Percentiles rank a stretch among this genome's conserved stretches.
phyloP scores from a whole-genome alignment of 1,140 invertebrate genomes.

The Lordiphosa clarofinis region DNA sequence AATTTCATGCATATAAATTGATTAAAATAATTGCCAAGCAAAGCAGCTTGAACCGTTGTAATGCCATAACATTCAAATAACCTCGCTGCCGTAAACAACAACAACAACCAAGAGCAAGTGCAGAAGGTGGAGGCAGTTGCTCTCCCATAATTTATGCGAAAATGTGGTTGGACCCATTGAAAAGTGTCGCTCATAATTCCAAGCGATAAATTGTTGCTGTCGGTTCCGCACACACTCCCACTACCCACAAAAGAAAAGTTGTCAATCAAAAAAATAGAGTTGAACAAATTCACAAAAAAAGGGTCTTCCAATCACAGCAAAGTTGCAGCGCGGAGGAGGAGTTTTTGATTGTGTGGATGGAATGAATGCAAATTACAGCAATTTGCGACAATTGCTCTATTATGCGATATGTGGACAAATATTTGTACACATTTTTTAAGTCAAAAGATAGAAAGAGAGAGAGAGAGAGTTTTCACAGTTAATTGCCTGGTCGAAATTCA shows the following conservation, averaged over 20 bases:
- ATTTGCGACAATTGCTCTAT: constrained; percentile 30
- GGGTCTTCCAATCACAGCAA: constrained; percentile 4
- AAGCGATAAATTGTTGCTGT: constrained; percentile 23
- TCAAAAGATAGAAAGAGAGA: too few relatives aligned
- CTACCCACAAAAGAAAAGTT: neutral
- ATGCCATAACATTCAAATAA: neutral
- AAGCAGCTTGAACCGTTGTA: neutral
- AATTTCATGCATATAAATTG: constrained; percentile 43
- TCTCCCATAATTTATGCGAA: constrained; percentile 59
- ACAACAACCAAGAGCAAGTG: too few relatives aligned
- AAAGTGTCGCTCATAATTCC: constrained; percentile 29
- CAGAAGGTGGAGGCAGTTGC: too few relatives aligned
- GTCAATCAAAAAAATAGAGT: constrained; percentile 1
- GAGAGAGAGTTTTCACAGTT: too few relatives aligned
- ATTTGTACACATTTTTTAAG: constrained; percentile 4
- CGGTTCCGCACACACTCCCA: neutral
- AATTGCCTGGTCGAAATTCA: too few relatives aligned
- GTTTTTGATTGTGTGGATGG: constrained; percentile 6
- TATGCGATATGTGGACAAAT: constrained; percentile 22
- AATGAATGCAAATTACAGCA: constrained; percentile 40
- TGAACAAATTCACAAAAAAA: constrained; percentile 13
- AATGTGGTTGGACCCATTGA: constrained; percentile 33
- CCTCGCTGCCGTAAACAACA: constrained; percentile 15
- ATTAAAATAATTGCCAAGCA: constrained; percentile 24
- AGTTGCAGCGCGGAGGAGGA: neutral